Percentiles rank a stretch among this genome's conserved stretches.
Evolutionary conservation across 2,797 vertebrate genomes (phyloP).

Genomic region (Ataeniobius toweri): DNA sequence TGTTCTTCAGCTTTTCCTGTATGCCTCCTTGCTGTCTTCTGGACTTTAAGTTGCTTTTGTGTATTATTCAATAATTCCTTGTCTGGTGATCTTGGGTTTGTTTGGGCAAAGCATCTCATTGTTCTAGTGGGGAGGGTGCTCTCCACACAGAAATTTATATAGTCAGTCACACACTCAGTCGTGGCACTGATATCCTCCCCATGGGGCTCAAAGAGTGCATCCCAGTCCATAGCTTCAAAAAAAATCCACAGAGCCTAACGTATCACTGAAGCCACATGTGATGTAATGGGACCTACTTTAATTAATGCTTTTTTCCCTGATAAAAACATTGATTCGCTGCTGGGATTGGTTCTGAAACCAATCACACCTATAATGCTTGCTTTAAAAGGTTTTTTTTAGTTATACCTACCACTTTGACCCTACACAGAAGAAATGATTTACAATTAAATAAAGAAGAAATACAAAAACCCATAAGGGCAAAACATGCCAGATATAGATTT

Average conservation of each 20-base stretch:
- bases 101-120: neutral
- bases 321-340: neutral
- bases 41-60: neutral
- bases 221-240: neutral
- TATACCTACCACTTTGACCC: neutral
- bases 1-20: neutral
- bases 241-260: neutral
- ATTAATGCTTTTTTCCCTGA: neutral
- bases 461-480: neutral
- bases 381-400: neutral
- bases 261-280: neutral
- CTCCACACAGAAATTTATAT: neutral
- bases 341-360: neutral
- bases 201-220: neutral
- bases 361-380: neutral
- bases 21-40: neutral
- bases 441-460: neutral
- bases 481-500: neutral
- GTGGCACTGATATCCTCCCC: neutral
- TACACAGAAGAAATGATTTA: neutral
- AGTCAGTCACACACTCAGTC: neutral
- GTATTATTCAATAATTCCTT: neutral
- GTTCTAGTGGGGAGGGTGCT: neutral
- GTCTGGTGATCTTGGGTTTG: neutral
- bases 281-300: neutral